A percentile compares a stretch with the other conserved stretches of the same genome.
Evolutionary conservation across 53 echinoderm and acorn worm genomes (phyloP).

Genomic region (Arbacia lixula): DNA sequence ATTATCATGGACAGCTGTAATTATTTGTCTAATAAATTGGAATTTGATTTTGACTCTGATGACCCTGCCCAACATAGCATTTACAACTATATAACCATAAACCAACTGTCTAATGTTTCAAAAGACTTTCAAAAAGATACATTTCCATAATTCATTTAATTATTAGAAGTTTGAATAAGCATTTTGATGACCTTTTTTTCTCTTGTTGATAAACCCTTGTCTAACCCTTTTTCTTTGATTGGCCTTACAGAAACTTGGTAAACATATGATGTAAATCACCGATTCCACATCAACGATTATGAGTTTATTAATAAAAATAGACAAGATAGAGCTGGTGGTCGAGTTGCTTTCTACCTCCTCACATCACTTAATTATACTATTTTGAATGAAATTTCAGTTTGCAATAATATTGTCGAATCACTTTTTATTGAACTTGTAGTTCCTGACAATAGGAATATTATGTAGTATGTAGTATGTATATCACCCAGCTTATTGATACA

Average conservation of each 20-base stretch:
- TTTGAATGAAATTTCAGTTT: slow-evolving; percentile 11
- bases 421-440: slow-evolving; percentile 38
- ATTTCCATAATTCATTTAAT: neutral
- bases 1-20: neutral
- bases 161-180: neutral
- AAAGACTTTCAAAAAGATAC: neutral
- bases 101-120: neutral
- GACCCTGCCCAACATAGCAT: neutral
- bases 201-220: neutral
- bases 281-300: neutral
- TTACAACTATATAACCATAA: neutral
- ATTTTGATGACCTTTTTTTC: neutral
- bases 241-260: slow-evolving; percentile 17
- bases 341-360: slow-evolving; percentile 7
- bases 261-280: neutral
- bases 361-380: neutral
- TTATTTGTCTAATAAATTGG: neutral
- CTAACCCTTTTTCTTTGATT: neutral
- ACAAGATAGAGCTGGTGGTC: neutral
- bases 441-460: slow-evolving; percentile 8
- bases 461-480: slow-evolving; percentile 15
- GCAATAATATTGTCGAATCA: slow-evolving; percentile 1
- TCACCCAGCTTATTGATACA: neutral
- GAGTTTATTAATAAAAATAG: slow-evolving; percentile 4
- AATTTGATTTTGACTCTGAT: neutral